Base-by-base conservation (phyloP, 2,888 invertebrate species). In the Sipha maydis region DNA sequence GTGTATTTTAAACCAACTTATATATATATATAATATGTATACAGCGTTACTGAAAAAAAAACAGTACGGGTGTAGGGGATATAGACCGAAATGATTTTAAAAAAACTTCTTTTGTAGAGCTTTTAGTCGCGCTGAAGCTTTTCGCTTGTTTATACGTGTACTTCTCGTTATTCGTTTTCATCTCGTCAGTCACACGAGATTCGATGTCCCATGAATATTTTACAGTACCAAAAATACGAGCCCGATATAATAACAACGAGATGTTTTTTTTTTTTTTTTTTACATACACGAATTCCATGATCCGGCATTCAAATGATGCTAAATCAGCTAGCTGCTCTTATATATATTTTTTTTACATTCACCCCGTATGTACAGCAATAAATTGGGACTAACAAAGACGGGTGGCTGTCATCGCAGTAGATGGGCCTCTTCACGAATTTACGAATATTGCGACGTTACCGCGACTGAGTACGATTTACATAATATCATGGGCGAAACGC, bases 171-270 rank as follows among this genome's bases (percentile, higher is more conserved):
- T 82, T 82, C 88, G 88, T 88, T 76, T 75, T 82, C 80, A n/a
- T 82, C 82, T 48, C 88, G 88, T 80, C 88, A 82, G 80, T 76
- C 80, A 67, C 88, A 75, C 88, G 82, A 86, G 73, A 79, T 80
- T 86, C 80, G 73, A 75, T 88, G 88, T 88, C 88, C 88, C 88
- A 88, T 88, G 88, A 88, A 88, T 88, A 88, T 88, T 82, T 88
- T 82, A 86, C 75, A 75, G 71, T 48, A 76, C 54, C 80, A 71
- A 85, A 78, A 78, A 48, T 56, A 86, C 61, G 85, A 78, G 80
- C 77, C 75, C 61, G 71, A 79, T 86, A 86, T 86, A 88, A 88
- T 75, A 80, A 61, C 73, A 41, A 31, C 86, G 79, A 71, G 56
- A 71, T 48, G 77, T 71, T 78, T 31, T 73, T 34, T 54, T 75